Base-by-base conservation (phyloP, 2,888 invertebrate species). In the Stenotaenia linearis region DNA sequence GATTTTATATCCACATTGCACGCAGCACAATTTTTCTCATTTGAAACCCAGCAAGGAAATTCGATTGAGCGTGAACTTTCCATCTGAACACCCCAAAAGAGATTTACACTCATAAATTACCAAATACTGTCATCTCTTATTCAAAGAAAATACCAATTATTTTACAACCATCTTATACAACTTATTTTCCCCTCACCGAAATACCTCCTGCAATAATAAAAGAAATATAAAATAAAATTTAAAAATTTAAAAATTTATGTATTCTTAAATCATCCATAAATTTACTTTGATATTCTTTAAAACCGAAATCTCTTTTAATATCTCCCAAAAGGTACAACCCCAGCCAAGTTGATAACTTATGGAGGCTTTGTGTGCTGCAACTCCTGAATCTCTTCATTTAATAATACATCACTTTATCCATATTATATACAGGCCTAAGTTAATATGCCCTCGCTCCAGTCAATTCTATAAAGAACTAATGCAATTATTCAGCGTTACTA, bases 1-100 rank as follows among this genome's bases (percentile, higher is more conserved):
- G 28, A 69, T 69, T 69, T 69, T 69, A 69, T 69, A 25, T 28
- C 7, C 50, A 50, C 18, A 50, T 69, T 69, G 23, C 28, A 69
- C 25, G 69, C 25, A 7, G 61, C 69, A 28, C 69, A 69, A 69
- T 69, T 69, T 69, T 69, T 69, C 69, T 69, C 28, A 69, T 69
- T 69, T 69, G 25, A 69, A 23, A 25, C 69, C 61, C 69, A 69
- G 25, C 23, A 69, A 69, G 69, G 6, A 69, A 28, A 69, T 69
- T 69, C 69, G 69, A 69, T 69, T 69, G 69, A 69, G 69, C 69
- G 69, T 69, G 69, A 69, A 69, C 69, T 69, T 45, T 69, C 69
- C 69, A 69, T 69, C 25, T 69, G 69, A 69, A 28, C 69, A 69
- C 69, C 28, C 69, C 28, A 69, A 69, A 23, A 69, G 28, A 28